Evolutionary conservation across 2,888 invertebrate species (phyloP).

Genomic region (Dione vanillae): DNA sequence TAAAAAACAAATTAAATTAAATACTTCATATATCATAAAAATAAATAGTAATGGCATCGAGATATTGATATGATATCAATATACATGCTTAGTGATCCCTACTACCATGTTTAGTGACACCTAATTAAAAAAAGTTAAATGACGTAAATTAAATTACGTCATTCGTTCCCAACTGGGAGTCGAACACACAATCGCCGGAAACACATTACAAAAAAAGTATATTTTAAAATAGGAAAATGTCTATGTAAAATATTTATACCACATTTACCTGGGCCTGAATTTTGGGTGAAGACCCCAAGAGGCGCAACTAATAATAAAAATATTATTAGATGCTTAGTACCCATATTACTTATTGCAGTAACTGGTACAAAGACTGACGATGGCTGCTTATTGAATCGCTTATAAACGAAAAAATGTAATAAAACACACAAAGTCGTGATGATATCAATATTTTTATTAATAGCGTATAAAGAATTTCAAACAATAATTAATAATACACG

Average conservation of each 20-base stretch:
- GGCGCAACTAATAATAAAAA: constrained; percentile 40
- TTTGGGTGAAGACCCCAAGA: constrained; percentile 34
- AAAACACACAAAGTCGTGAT: constrained; percentile 44
- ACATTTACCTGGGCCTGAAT: constrained; percentile 31
- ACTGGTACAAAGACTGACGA: constrained; percentile 35
- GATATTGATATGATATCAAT: too few relatives aligned
- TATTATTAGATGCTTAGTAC: constrained; percentile 39
- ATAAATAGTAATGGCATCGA: too few relatives aligned
- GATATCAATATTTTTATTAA: constrained; percentile 27
- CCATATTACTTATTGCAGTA: constrained; percentile 38
- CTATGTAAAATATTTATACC: background rate
- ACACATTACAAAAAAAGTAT: background rate
- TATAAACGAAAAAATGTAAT: constrained; percentile 43
- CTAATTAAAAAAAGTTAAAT: too few relatives aligned
- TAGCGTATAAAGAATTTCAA: constrained; percentile 9
- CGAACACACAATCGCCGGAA: too few relatives aligned
- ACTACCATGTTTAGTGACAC: too few relatives aligned
- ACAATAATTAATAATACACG: constrained; percentile 28
- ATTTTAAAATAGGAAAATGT: background rate
- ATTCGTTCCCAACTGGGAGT: too few relatives aligned
- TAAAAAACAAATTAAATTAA: background rate
- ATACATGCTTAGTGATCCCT: too few relatives aligned
- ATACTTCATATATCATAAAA: background rate
- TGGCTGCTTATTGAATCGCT: constrained; percentile 14
- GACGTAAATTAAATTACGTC: too few relatives aligned